Evolutionary conservation across 1,140 invertebrate genomes (phyloP).

Genomic region (Drosophila teissieri): DNA sequence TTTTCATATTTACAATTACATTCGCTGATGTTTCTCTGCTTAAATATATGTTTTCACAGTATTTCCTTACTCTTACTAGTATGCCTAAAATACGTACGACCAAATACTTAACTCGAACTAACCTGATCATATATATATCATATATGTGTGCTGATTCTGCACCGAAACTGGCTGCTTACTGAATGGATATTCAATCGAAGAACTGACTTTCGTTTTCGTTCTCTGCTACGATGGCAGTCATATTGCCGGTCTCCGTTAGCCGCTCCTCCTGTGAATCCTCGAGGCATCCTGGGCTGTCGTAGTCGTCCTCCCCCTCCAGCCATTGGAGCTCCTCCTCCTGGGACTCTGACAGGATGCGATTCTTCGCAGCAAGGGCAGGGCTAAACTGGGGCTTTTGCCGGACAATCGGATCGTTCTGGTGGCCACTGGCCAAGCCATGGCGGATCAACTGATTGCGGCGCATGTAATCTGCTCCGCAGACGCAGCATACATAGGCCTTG

Average conservation of each 20-base stretch:
- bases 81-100: background rate
- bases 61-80: no score
- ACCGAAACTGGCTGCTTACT: no score
- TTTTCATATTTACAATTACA: background rate
- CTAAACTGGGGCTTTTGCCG: constrained; percentile 90
- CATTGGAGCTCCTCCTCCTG: background rate
- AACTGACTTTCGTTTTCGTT: background rate
- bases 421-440: constrained; percentile 90
- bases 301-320: background rate
- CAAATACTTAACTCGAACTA: background rate
- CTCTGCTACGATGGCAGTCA: background rate
- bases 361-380: constrained; percentile 11
- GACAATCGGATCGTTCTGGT: constrained; percentile 91
- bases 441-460: constrained; percentile 91
- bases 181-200: no score
- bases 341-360: background rate
- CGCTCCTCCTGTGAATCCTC: background rate
- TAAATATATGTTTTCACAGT: no score
- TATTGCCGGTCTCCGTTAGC: background rate
- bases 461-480: constrained; percentile 93
- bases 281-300: background rate
- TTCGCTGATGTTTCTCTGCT: background rate
- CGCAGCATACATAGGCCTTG: constrained; percentile 93
- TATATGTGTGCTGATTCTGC: no score
- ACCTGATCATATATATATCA: background rate